phyloP scores from a whole-genome alignment of 2,888 invertebrate species.

The Pogonocherus hispidulus region DNA sequence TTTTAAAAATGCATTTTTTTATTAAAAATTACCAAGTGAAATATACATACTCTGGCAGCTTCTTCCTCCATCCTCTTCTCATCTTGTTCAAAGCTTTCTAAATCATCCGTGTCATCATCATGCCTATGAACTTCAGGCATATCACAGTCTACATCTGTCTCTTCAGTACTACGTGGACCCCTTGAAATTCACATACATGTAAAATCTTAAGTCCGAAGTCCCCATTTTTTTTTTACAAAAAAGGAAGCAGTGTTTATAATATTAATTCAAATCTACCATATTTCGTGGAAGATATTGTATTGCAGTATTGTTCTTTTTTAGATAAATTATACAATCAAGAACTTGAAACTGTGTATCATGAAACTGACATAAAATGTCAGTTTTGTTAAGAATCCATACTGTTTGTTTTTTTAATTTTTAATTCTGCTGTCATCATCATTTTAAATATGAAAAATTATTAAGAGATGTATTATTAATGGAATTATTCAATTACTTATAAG shows the following conservation, averaged over 20 bases:
- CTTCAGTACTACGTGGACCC: conserved; percentile 56
- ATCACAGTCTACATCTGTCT: conserved; percentile 65
- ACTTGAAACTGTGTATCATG: too few species aligned
- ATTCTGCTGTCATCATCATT: too few species aligned
- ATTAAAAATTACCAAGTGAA: not conserved
- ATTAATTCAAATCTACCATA: not conserved
- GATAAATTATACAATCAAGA: too few species aligned
- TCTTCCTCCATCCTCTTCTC: conserved; percentile 71
- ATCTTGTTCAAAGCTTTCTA: conserved; percentile 72
- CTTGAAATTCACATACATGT: conserved; percentile 44
- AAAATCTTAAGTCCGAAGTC: not conserved
- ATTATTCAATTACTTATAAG: too few species aligned
- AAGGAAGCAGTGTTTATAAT: not conserved
- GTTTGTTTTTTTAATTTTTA: too few species aligned
- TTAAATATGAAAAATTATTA: too few species aligned
- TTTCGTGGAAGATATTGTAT: too few species aligned
- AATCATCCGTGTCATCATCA: conserved; percentile 66
- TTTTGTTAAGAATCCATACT: too few species aligned
- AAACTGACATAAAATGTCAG: too few species aligned
- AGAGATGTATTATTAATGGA: too few species aligned
- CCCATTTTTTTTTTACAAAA: not conserved
- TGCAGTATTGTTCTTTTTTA: too few species aligned
- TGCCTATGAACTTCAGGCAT: conserved; percentile 62
- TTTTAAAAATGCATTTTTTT: conserved; percentile 15
- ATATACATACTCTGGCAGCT: conserved; percentile 64